phyloP scores from a whole-genome alignment of 2,888 invertebrate species.

The Therioaphis trifolii region DNA sequence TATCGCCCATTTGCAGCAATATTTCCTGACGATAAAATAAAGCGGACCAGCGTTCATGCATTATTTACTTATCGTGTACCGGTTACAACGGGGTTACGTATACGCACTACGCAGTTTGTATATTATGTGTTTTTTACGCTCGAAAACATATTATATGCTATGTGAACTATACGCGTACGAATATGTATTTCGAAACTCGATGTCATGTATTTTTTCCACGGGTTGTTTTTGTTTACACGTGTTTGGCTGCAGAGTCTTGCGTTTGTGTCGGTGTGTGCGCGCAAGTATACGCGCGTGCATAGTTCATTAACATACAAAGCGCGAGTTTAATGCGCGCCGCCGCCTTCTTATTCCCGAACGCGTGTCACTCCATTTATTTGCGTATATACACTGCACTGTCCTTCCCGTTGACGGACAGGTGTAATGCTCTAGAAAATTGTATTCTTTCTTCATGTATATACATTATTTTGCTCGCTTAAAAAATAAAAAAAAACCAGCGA shows the following conservation, averaged over 20 bases:
- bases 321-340: conserved; percentile 35
- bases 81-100: no score
- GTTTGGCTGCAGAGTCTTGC: not conserved
- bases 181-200: conserved; percentile 6
- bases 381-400: conserved; percentile 12
- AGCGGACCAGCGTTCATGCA: no score
- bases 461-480: conserved; percentile 51
- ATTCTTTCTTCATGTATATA: conserved; percentile 56
- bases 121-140: conserved; percentile 6
- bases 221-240: conserved; percentile 30
- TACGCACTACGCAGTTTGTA: not conserved
- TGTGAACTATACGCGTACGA: not conserved
- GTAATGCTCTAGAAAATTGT: conserved; percentile 63
- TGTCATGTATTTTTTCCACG: not conserved
- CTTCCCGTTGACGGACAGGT: conserved; percentile 60
- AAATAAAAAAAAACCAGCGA: conserved; percentile 18
- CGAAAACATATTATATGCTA: conserved; percentile 14
- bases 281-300: not conserved
- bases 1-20: no score
- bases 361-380: conserved; percentile 39
- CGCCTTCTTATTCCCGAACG: conserved; percentile 7
- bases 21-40: no score
- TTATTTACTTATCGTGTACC: no score
- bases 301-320: conserved; percentile 56
- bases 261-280: not conserved